phyloP scores from a whole-genome alignment of 2,888 invertebrate genomes.

The Parnassius mnemosyne region DNA sequence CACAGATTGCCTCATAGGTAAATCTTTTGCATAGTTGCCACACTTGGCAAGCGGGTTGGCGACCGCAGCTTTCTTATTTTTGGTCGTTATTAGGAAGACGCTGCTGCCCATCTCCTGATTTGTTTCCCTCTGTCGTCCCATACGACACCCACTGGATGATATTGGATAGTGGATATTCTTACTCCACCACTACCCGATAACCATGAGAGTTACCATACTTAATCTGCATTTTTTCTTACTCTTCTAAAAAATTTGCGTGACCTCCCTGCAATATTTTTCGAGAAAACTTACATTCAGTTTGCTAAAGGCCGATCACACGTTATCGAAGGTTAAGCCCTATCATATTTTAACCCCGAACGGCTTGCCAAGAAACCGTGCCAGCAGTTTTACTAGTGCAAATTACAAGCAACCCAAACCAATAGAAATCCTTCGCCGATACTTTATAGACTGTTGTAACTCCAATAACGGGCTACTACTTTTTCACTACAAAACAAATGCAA shows the following conservation, averaged over 20 bases:
- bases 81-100: too few relatives aligned
- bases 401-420: constrained; percentile 30
- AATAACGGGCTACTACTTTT: constrained; percentile 11
- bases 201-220: too few relatives aligned
- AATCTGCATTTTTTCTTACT: too few relatives aligned
- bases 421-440: constrained; percentile 24
- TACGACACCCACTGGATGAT: too few relatives aligned
- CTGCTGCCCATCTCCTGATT: too few relatives aligned
- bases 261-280: not conserved
- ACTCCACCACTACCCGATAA: too few relatives aligned
- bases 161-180: too few relatives aligned
- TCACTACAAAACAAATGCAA: not conserved
- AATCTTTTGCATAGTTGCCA: too few relatives aligned
- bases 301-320: constrained; percentile 21
- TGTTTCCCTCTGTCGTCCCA: too few relatives aligned
- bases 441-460: constrained; percentile 18
- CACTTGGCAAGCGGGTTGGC: too few relatives aligned
- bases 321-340: constrained; percentile 29
- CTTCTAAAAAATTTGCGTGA: not conserved
- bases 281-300: constrained; percentile 18
- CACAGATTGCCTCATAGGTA: too few relatives aligned
- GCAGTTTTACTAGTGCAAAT: constrained; percentile 35
- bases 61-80: too few relatives aligned
- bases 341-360: constrained; percentile 30
- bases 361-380: constrained; percentile 35